Evolutionary conservation across 1,140 invertebrate species (phyloP).

Genomic region (Plodia interpunctella): DNA sequence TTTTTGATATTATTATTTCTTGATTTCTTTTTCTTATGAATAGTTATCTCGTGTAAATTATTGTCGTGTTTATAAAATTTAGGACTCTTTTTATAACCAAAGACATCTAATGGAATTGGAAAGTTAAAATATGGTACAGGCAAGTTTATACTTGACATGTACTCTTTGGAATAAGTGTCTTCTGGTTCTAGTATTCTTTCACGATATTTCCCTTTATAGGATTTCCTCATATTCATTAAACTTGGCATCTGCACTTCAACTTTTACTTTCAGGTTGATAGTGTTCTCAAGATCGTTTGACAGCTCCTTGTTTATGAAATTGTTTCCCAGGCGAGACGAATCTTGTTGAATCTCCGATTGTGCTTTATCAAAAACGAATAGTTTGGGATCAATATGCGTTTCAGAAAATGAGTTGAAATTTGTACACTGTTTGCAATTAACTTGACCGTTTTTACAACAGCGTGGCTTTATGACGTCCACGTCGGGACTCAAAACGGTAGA

Average conservation of each 20-base stretch:
- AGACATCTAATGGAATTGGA: slow-evolving; percentile 45
- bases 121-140: slow-evolving; percentile 49
- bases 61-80: slow-evolving; percentile 32
- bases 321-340: slow-evolving; percentile 14
- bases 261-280: slow-evolving; percentile 52
- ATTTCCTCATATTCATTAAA: slow-evolving; percentile 29
- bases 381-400: slow-evolving; percentile 15
- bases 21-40: slow-evolving; percentile 60
- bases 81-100: slow-evolving; percentile 31
- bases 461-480: slow-evolving; percentile 28
- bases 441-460: slow-evolving; percentile 45
- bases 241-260: slow-evolving; percentile 54
- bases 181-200: slow-evolving; percentile 25
- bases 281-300: slow-evolving; percentile 24
- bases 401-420: slow-evolving; percentile 23
- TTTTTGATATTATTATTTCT: slow-evolving; percentile 46
- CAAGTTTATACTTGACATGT: slow-evolving; percentile 28
- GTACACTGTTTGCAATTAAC: slow-evolving; percentile 53
- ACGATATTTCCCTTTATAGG: slow-evolving; percentile 24
- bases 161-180: slow-evolving; percentile 34
- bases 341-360: slow-evolving; percentile 4
- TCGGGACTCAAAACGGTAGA: background rate
- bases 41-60: slow-evolving; percentile 48
- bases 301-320: slow-evolving; percentile 15
- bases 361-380: background rate